These are phyloP conservation scores for Agrilus planipennis DNA, from an alignment of 1,140 invertebrate genomes.

Conservation along the genomic window DNA sequence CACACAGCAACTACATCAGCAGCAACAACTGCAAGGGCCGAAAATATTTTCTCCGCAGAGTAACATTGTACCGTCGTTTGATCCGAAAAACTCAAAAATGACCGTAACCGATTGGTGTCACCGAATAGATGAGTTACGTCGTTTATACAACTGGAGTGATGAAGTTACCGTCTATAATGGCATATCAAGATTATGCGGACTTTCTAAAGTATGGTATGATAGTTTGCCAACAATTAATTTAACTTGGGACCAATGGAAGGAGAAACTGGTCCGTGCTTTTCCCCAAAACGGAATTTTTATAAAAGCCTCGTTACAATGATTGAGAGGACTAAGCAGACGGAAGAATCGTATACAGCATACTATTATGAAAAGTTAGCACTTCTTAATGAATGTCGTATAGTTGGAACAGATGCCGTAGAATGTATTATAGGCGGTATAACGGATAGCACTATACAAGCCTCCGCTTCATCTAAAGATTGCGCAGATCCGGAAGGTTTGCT, in stretches of 20 bases:
- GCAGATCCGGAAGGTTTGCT: background rate
- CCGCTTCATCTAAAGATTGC: slow-evolving; percentile 3
- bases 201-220: slow-evolving; percentile 18
- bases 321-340: slow-evolving; percentile 10
- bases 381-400: too few relatives aligned
- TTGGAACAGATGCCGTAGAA: slow-evolving; percentile 23
- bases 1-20: background rate
- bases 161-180: too few relatives aligned
- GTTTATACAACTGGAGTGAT: slow-evolving; percentile 13
- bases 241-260: slow-evolving; percentile 16
- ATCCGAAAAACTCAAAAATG: slow-evolving; percentile 18
- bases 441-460: slow-evolving; percentile 4
- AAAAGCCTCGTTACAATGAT: slow-evolving; percentile 22
- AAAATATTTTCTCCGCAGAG: background rate
- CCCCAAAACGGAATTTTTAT: slow-evolving; percentile 18
- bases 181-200: slow-evolving; percentile 10
- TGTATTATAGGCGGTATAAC: slow-evolving; percentile 20
- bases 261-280: too few relatives aligned
- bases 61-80: slow-evolving; percentile 16
- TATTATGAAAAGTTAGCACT: too few relatives aligned
- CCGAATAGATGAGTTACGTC: slow-evolving; percentile 11
- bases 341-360: slow-evolving; percentile 21
- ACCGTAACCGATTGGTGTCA: slow-evolving; percentile 17
- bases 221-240: slow-evolving; percentile 13
- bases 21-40: too few relatives aligned